Conservation (phyloP, 2,113 vertebrate genomes). For the Stercorarius parasiticus region DNA sequence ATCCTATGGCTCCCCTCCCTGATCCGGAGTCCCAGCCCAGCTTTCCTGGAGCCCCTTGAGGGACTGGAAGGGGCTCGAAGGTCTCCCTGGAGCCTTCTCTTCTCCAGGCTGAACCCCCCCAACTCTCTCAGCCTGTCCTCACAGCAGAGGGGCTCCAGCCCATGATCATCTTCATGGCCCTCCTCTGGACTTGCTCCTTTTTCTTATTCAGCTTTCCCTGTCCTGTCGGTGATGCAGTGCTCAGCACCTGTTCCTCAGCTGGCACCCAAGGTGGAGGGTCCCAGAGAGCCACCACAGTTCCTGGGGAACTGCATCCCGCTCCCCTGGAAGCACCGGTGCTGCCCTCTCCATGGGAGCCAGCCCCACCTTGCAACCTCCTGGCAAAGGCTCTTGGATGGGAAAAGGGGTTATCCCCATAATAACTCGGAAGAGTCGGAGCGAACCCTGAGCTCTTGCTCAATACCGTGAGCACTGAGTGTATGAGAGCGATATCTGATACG, state of each 20-base stretch:
- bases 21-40: no score
- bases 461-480: not conserved
- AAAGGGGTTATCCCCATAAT: not conserved
- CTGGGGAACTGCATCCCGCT: not conserved
- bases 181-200: not conserved
- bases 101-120: no score
- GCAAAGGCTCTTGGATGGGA: not conserved
- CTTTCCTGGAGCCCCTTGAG: no score
- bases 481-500: not conserved
- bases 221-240: not conserved
- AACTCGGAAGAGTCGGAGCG: accelerated
- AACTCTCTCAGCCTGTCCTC: no score
- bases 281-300: accelerated
- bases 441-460: not conserved
- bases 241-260: not conserved
- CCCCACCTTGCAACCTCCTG: not conserved
- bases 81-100: no score
- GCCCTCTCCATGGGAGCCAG: not conserved
- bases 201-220: not conserved
- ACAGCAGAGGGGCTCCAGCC: no score
- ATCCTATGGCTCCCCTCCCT: not conserved
- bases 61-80: no score
- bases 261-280: not conserved
- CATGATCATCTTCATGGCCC: no score
- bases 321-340: not conserved